Evolutionary conservation across 2,888 invertebrate species (phyloP), one percentile per base, ranked within the genome.

Genomic region (Meghimatium bilineatum): DNA sequence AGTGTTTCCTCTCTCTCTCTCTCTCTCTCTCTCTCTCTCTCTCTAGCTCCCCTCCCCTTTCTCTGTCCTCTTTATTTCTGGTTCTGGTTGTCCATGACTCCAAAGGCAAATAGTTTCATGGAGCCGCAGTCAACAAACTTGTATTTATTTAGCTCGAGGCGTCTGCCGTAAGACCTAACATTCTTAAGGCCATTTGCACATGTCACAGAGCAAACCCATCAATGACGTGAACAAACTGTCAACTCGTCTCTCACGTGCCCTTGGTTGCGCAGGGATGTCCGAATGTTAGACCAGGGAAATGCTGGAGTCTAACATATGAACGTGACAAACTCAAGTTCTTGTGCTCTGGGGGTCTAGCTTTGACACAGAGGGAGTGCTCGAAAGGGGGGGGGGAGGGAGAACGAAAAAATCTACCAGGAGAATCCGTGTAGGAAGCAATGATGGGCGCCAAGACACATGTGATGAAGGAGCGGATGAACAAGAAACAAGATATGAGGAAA

Each of bases 201-300:
- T 36, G 52, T 29, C 72, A 38, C 80, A 72, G 44, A 56, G 29
- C 29, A 71, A 80, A 80, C 80, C 29, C n/a, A 3, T 36, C 69
- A 72, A 29, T 72, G 80, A 72, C 80, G 80, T 72, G 80, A 80
- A 72, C 80, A 80, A 80, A 80, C 80, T 72, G 71, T n/a, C 20
- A 80, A 60, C 36, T 23, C 72, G 80, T 49, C 72, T n/a, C 80
- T 72, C 80, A 29, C 80, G 72, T 80, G 80, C 80, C 72, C 63
- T n/a, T 26, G 20, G 77, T 23, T 44, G 66, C 78, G 66, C n/a
- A 63, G 29, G 60, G 69, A 44, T 63, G 69, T 52, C 79, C 29
- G 44, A 63, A 23, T 49, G 67, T 67, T 44, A 32, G 52, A 52
- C 79, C 23, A 34, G 23, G 67, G 69, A 52, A 56, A 52, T 23